Percentiles rank a stretch among this genome's conserved stretches.
Evolutionary conservation across 2,113 vertebrate genomes (phyloP).

Genomic region (Benitochromis conjunctus): DNA sequence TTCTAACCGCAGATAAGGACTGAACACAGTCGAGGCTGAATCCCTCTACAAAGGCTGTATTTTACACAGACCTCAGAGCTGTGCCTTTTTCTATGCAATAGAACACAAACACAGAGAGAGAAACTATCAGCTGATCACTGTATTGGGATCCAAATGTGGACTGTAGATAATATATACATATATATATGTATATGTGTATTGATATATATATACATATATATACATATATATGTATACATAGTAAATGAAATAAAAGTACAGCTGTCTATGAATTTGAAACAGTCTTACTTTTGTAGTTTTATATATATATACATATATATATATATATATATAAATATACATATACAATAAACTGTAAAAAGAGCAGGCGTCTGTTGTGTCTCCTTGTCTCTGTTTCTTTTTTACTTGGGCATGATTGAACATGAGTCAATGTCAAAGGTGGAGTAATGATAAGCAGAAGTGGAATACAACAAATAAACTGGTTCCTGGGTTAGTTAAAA

Average conservation of each 20-base stretch:
- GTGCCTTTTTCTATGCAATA: constrained; percentile 99
- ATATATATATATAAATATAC: constrained; percentile 61
- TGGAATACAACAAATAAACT: neutral
- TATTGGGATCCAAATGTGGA: constrained; percentile 87
- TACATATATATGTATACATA: constrained; percentile 81
- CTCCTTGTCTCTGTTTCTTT: neutral
- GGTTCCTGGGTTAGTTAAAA: neutral
- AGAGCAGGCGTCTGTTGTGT: constrained; percentile 14
- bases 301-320: constrained; percentile 73
- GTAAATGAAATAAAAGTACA: neutral
- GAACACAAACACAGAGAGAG: constrained; percentile 78
- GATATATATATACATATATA: constrained; percentile 25
- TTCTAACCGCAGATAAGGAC: neutral
- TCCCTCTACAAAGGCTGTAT: constrained; percentile 76
- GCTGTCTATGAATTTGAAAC: constrained; percentile 90
- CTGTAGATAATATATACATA: constrained; percentile 63
- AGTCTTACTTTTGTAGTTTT: constrained; percentile 99
- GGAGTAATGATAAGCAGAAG: neutral
- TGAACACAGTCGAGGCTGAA: constrained; percentile 8
- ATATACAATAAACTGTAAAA: constrained; percentile 92
- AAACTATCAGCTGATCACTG: constrained; percentile 77
- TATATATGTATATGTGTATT: neutral
- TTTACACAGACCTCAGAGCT: constrained; percentile 93
- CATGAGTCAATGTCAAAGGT: neutral
- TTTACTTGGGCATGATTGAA: neutral